phyloP scores from a whole-genome alignment of 1,140 invertebrate species.

The Drosophila busckii region DNA sequence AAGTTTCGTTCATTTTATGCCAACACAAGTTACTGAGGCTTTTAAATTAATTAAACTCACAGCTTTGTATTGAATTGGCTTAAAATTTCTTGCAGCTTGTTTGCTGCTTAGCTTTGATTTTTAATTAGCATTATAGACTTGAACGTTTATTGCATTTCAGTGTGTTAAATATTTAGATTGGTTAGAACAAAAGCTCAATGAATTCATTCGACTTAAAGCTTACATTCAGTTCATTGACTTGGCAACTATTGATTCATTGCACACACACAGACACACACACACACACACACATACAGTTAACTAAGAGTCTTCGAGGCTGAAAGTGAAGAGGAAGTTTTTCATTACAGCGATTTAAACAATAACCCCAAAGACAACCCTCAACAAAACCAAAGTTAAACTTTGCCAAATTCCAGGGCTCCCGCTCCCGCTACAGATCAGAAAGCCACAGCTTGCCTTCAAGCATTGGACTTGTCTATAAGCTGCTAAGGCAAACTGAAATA shows the following conservation, averaged over 20 bases:
- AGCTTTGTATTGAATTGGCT: no score
- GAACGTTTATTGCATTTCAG: no score
- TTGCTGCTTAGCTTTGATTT: no score
- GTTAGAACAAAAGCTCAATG: no score
- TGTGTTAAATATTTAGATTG: no score
- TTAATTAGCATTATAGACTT: no score
- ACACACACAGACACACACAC: not conserved
- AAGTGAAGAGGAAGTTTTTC: conserved; percentile 23
- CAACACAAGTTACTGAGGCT: no score
- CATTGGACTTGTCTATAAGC: conserved; percentile 30
- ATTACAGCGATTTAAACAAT: conserved; percentile 24
- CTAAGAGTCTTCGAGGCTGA: not conserved
- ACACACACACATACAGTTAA: not conserved
- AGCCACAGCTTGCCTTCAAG: conserved; percentile 2
- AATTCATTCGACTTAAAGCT: no score
- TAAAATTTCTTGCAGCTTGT: no score
- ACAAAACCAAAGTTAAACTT: conserved; percentile 26
- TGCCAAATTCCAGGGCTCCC: conserved; percentile 12
- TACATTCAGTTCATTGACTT: no score
- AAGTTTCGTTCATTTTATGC: no score
- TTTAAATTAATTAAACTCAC: no score
- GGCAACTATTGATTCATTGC: conserved; percentile 20
- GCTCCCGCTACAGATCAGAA: not conserved
- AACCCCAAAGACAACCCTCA: conserved; percentile 17
- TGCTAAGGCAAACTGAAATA: conserved; percentile 38